phyloP scores from a whole-genome alignment of 1,140 invertebrate species.

The Nasonia giraulti region DNA sequence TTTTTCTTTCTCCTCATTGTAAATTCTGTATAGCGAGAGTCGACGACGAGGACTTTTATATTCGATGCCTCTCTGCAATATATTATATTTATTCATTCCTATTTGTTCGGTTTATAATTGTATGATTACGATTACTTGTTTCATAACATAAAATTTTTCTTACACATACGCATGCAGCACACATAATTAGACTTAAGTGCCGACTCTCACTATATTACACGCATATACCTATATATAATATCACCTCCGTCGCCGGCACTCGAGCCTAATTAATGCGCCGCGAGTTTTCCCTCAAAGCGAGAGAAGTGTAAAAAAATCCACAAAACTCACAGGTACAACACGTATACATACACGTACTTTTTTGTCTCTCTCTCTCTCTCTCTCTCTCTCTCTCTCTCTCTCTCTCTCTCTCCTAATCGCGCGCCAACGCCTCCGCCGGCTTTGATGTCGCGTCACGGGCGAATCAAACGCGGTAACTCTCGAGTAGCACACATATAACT shows the following conservation, averaged over 20 bases:
- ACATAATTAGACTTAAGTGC: constrained; percentile 22
- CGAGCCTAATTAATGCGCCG: constrained; percentile 41
- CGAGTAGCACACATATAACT: not conserved
- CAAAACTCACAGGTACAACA: not conserved
- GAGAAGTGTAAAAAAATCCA: not conserved
- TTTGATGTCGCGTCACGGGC: constrained; percentile 36
- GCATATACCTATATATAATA: no score
- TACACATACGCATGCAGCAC: no score
- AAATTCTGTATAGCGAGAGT: not conserved
- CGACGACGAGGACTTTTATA: no score
- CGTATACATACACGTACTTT: not conserved
- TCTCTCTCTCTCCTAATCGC: constrained; percentile 26
- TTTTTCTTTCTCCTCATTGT: not conserved
- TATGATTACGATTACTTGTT: no score
- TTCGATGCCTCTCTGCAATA: no score
- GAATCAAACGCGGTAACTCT: constrained; percentile 5
- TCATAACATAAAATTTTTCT: no score
- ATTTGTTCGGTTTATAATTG: no score
- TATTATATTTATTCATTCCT: no score
- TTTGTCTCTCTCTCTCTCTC: not conserved
- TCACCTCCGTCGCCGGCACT: not conserved
- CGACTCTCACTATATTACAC: no score
- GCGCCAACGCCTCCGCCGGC: constrained; percentile 36
- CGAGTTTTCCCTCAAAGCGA: not conserved
- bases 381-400: not conserved